Evolutionary conservation across 2,113 vertebrate genomes (phyloP).

Genomic region (Ochotona curzoniae): DNA sequence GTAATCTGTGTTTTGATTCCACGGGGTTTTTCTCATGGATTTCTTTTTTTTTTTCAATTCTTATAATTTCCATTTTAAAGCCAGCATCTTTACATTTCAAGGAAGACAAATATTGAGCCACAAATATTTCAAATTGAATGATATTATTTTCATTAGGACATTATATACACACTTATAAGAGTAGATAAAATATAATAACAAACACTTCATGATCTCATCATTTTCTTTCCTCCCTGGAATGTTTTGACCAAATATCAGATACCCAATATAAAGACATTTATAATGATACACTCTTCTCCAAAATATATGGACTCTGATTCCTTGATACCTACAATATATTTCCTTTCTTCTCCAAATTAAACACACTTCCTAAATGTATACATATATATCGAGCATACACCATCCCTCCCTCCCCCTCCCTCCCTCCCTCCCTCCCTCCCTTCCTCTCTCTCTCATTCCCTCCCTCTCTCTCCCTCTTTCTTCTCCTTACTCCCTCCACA

Average conservation of each 20-base stretch:
- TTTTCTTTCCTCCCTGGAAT: neutral
- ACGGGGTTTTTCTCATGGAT: neutral
- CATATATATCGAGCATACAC: neutral
- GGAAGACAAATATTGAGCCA: neutral
- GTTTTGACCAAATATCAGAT: neutral
- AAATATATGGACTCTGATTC: neutral
- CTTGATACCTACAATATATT: neutral
- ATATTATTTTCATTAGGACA: neutral
- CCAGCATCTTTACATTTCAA: neutral
- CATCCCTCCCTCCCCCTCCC: too few species aligned
- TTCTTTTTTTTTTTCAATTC: neutral
- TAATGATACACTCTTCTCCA: neutral
- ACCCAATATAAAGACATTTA: neutral
- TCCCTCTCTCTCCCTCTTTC: too few species aligned
- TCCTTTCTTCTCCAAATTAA: neutral
- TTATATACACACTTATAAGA: neutral
- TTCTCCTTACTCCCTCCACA: neutral
- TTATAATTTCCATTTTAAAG: conserved; percentile 2
- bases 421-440: too few species aligned
- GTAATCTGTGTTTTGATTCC: neutral
- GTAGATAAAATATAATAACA: neutral
- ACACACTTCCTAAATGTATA: neutral
- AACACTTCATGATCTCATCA: neutral
- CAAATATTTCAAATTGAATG: neutral
- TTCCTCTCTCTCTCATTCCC: too few species aligned